Evolutionary conservation across 1,140 invertebrate species (phyloP).

Genomic region (Sycophila sp.): DNA sequence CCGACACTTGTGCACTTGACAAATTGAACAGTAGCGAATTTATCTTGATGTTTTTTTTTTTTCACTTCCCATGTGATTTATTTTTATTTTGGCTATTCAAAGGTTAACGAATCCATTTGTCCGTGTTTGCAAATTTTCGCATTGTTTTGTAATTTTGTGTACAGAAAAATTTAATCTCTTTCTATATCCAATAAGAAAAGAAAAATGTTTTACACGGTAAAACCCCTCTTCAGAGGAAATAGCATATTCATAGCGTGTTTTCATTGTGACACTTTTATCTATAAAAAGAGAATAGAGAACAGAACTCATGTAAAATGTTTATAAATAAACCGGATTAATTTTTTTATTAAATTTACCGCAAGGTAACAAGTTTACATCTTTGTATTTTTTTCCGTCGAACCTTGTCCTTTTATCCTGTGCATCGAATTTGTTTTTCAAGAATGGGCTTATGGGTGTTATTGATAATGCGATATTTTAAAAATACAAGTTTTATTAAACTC

Average conservation of each 20-base stretch:
- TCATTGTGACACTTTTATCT: not conserved
- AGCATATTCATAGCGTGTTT: not conserved
- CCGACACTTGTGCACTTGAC: constrained; percentile 29
- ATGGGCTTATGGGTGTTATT: no score
- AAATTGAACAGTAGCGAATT: constrained; percentile 11
- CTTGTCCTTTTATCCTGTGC: not conserved
- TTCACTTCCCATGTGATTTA: not conserved
- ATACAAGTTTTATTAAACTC: constrained; percentile 23
- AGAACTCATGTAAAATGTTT: constrained; percentile 29
- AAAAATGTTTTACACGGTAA: not conserved
- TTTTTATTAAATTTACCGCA: constrained; percentile 38
- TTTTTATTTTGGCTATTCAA: constrained; percentile 1
- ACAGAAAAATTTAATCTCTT: constrained; percentile 20
- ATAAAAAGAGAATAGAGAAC: not conserved
- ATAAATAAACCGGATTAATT: constrained; percentile 26
- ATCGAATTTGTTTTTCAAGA: no score
- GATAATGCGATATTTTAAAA: constrained; percentile 10
- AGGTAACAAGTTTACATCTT: constrained; percentile 25
- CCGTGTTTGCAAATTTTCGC: not conserved
- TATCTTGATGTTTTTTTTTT: not conserved
- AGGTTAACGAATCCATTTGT: constrained; percentile 4
- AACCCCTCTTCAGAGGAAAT: not conserved
- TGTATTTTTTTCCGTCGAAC: not conserved
- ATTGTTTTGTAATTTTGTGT: constrained; percentile 25
- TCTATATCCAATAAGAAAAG: not conserved